Evolutionary conservation across 2,888 invertebrate genomes (phyloP), one percentile per base, ranked within the genome.

Genomic region (Catocala fraxini): DNA sequence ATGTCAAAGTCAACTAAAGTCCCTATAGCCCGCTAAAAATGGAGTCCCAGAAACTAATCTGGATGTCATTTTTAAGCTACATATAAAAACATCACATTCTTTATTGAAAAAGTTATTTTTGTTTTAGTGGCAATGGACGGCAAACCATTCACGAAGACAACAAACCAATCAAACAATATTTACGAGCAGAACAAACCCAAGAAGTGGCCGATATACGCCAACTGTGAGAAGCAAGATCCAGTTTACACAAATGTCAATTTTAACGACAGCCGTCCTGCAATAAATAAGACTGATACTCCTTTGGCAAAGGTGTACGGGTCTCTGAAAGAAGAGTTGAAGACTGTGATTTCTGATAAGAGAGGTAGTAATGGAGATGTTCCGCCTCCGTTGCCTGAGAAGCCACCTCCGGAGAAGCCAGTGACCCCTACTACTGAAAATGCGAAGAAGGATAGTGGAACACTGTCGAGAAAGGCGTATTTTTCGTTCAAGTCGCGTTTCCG

Each of bases 401-500:
- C 80, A 5, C 84, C 85, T 0, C 80, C 78, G 41, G 92, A 93
- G 49, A 91, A 91, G 45, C 90, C 91, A 1, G 85, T 86, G 5
- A 90, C 91, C 0, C 93, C 93, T 0, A 88, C 89, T 0, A 86
- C 81, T 65, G 91, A 91, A 9, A 81, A 73, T 5, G 65, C 56
- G n/a, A 93, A 92, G 71, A 92, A 92, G 62, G 91, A 91, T 43
- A 89, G 87, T 58, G 91, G 90, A 0, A 92, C 94, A 0, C 66
- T 94, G 45, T 94, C 94, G 0, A 85, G 93, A 69, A 91, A 92
- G 63, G 88, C 94, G 39, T 95, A 95, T 72, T 94, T 95, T 72
- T 95, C 95, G 0, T 95, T 96, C 76, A 96, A 96, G 75, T 95
- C 96, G 0, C 94, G 96, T 66, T 95, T 96, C 77, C 92, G 96